phyloP scores from a whole-genome alignment of 2,888 invertebrate genomes.

The Halocaridina rubra region DNA sequence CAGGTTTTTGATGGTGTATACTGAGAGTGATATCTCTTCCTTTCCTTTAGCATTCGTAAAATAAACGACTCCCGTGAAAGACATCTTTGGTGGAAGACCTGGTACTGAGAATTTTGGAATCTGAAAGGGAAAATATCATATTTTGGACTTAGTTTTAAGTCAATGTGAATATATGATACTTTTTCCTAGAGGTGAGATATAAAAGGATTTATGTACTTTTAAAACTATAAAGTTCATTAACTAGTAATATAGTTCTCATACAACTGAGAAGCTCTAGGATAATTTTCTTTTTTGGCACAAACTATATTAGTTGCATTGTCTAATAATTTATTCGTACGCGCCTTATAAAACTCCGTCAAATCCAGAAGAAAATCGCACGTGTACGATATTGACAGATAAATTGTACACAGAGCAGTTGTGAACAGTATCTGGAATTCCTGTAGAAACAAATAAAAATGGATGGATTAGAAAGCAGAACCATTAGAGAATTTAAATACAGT shows the following conservation, averaged over 20 bases:
- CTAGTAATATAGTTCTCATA: no score
- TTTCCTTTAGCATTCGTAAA: constrained; percentile 53
- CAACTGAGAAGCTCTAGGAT: no score
- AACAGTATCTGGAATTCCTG: constrained; percentile 60
- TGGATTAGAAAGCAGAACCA: background rate
- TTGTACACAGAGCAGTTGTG: constrained; percentile 61
- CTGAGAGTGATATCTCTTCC: constrained; percentile 33
- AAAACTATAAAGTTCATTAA: no score
- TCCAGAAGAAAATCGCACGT: constrained; percentile 55
- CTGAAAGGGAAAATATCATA: no score
- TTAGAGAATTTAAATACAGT: no score
- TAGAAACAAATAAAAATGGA: background rate
- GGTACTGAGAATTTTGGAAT: constrained; percentile 41
- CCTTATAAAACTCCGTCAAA: constrained; percentile 59
- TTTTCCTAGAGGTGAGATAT: no score
- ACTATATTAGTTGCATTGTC: constrained; percentile 55
- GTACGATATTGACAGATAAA: constrained; percentile 50
- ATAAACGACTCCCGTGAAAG: constrained; percentile 41
- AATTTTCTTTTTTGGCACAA: constrained; percentile 33
- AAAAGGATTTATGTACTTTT: no score
- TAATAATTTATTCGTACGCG: constrained; percentile 48
- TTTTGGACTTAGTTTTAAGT: no score
- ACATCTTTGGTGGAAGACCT: constrained; percentile 20
- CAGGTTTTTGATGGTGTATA: constrained; percentile 51
- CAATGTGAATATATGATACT: no score